phyloP scores from a whole-genome alignment of 2,888 invertebrate genomes.

The Cartodere bifasciata region DNA sequence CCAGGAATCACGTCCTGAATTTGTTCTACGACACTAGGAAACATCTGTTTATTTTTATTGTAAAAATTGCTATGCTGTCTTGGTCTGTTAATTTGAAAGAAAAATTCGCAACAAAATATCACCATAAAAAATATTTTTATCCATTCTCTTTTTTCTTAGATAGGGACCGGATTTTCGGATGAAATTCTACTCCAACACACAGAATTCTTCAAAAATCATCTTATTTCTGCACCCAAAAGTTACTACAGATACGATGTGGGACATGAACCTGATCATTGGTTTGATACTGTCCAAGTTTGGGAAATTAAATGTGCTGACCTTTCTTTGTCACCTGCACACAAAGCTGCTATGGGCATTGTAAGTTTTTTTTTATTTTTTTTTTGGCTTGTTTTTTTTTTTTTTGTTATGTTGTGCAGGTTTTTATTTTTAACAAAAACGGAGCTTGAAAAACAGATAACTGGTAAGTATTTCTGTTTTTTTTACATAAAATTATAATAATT shows the following conservation, averaged over 20 bases:
- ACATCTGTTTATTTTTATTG: no score
- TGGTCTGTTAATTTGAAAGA: no score
- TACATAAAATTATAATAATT: background rate
- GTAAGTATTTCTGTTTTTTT: no score
- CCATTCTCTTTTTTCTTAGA: constrained; percentile 38
- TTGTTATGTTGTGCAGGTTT: background rate
- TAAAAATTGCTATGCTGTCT: no score
- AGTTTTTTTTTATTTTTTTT: constrained; percentile 30
- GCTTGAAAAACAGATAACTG: no score
- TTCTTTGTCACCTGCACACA: constrained; percentile 88
- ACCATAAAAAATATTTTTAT: no score
- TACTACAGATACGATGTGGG: constrained; percentile 68
- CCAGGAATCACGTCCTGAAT: no score
- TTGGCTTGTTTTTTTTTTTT: constrained; percentile 7
- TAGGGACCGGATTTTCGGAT: constrained; percentile 91
- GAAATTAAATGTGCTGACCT: constrained; percentile 78
- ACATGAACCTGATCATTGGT: constrained; percentile 80
- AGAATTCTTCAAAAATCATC: constrained; percentile 58
- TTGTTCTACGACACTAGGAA: no score
- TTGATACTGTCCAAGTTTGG: constrained; percentile 71
- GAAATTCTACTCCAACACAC: constrained; percentile 71
- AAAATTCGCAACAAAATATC: no score
- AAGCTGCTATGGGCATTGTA: constrained; percentile 75
- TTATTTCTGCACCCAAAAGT: constrained; percentile 60
- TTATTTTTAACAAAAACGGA: background rate